A percentile compares a stretch with the other conserved stretches of the same genome.
phyloP scores from a whole-genome alignment of 2,888 invertebrate species.

The Sphinx pinastri region DNA sequence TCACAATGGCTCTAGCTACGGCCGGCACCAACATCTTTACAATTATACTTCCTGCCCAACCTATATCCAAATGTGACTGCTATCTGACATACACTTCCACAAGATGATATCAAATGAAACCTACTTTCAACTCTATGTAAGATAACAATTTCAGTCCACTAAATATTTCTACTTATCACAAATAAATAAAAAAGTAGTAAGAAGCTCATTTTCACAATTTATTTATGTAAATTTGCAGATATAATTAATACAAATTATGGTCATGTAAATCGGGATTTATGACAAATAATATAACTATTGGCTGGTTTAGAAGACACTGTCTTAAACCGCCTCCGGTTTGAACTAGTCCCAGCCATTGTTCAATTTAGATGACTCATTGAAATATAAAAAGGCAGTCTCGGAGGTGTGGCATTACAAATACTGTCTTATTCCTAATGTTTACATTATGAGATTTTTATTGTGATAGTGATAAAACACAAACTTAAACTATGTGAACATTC shows the following conservation, averaged over 20 bases:
- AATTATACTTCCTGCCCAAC: constrained; percentile 61
- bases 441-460: constrained; percentile 82
- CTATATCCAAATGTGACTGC: constrained; percentile 36
- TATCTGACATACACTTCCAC: constrained; percentile 15
- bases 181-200: constrained; percentile 57
- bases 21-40: constrained; percentile 48
- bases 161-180: constrained; percentile 1
- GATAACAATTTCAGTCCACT: neutral
- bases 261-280: constrained; percentile 82
- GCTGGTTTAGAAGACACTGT: constrained; percentile 71
- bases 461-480: constrained; percentile 81
- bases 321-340: constrained; percentile 61
- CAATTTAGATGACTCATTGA: constrained; percentile 74
- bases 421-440: constrained; percentile 80
- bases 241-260: constrained; percentile 84
- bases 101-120: constrained; percentile 10
- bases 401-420: constrained; percentile 82
- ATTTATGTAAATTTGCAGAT: constrained; percentile 85
- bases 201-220: constrained; percentile 82
- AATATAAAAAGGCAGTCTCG: constrained; percentile 84
- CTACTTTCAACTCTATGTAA: neutral
- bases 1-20: constrained; percentile 54
- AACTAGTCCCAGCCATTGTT: constrained; percentile 61
- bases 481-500: constrained; percentile 79
- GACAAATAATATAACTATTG: constrained; percentile 75